Evolutionary conservation across 2,113 vertebrate species (phyloP).

Genomic region (Leuciscus idus): DNA sequence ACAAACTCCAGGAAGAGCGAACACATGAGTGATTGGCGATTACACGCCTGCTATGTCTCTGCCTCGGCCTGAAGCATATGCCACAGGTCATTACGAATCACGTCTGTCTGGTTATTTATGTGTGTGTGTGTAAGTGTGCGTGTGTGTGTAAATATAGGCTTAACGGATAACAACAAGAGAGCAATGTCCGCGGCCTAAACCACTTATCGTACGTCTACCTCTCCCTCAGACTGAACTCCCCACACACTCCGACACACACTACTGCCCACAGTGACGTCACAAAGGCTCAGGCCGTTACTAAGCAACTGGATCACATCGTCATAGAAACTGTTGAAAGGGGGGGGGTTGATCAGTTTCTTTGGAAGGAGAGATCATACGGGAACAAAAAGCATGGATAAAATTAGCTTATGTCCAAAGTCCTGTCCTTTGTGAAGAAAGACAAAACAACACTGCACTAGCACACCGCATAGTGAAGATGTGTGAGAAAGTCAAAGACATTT

Average conservation of each 20-base stretch:
- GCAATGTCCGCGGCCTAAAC: constrained; percentile 66
- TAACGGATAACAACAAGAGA: constrained; percentile 66
- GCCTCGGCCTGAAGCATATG: not conserved
- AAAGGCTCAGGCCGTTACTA: constrained; percentile 78
- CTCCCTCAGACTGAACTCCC: constrained; percentile 65
- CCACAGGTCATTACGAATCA: constrained; percentile 20
- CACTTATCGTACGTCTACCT: constrained; percentile 68
- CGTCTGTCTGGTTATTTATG: not conserved
- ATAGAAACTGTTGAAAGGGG: constrained; percentile 71
- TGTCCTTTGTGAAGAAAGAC: constrained; percentile 4
- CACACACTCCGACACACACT: constrained; percentile 58
- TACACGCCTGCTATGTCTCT: constrained; percentile 27
- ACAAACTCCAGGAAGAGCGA: not conserved
- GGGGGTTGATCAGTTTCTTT: constrained; percentile 59
- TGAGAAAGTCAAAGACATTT: not conserved
- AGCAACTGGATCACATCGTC: constrained; percentile 85
- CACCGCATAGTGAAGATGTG: not conserved
- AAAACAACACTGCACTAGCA: constrained; percentile 53
- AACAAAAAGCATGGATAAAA: constrained; percentile 55
- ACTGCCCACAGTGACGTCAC: constrained; percentile 78
- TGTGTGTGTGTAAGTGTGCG: constrained; percentile 26
- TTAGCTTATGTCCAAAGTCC: constrained; percentile 50
- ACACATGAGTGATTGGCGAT: constrained; percentile 36
- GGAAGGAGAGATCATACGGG: constrained; percentile 71
- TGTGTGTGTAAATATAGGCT: constrained; percentile 69